Percentiles rank a stretch among this genome's conserved stretches.
Conservation (phyloP, 1,140 invertebrate genomes). For the Orchesella cincta region DNA sequence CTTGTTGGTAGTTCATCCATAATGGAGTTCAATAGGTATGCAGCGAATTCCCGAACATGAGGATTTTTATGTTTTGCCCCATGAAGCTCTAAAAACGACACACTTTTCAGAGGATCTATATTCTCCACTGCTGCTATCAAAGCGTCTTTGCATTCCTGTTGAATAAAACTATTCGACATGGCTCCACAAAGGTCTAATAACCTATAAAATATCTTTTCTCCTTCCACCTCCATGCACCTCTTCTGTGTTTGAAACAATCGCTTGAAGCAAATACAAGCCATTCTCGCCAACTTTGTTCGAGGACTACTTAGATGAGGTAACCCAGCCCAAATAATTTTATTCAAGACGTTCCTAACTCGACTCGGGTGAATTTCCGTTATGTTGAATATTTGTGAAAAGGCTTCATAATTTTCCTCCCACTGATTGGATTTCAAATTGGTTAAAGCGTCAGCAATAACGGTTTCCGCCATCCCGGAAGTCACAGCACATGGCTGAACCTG, state of each 20-base stretch:
- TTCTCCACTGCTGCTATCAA: not conserved
- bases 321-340: not conserved
- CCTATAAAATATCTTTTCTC: not conserved
- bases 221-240: not conserved
- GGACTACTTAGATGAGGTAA: constrained; percentile 15
- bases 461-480: not conserved
- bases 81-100: not conserved
- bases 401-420: constrained; percentile 7
- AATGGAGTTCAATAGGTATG: not conserved
- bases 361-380: not conserved
- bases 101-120: not conserved
- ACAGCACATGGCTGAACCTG: not conserved
- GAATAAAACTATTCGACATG: not conserved
- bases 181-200: constrained; percentile 10
- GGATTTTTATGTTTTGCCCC: not conserved
- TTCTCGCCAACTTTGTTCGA: not conserved
- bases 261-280: constrained; percentile 16
- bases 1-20: not conserved
- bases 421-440: not conserved
- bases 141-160: not conserved
- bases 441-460: not conserved
- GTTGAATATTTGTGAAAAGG: not conserved
- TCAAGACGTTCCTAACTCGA: not conserved
- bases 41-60: not conserved
- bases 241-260: constrained; percentile 2